Conservation (phyloP, 2,888 invertebrate species). For the Sarcophaga caerulescens region DNA sequence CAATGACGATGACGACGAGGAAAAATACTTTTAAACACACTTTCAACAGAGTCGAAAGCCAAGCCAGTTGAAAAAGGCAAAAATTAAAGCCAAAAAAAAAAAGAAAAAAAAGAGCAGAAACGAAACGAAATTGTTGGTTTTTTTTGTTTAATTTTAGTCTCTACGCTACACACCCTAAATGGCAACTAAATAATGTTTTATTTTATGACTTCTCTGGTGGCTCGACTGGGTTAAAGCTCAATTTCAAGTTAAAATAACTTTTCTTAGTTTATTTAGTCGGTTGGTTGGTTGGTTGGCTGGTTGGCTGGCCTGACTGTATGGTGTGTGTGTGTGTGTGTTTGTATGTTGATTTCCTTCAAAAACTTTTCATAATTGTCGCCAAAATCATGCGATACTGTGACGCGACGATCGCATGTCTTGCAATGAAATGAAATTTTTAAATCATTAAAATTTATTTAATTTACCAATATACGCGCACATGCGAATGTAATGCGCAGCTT, state of each 20-base stretch:
- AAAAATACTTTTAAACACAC: slow-evolving; percentile 6
- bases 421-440: slow-evolving; percentile 51
- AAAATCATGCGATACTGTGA: slow-evolving; percentile 63
- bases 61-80: not conserved
- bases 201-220: slow-evolving; percentile 68
- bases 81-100: slow-evolving; percentile 1
- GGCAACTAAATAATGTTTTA: slow-evolving; percentile 64
- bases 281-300: slow-evolving; percentile 1
- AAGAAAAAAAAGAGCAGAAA: not conserved
- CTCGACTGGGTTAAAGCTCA: slow-evolving; percentile 67
- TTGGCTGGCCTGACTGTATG: slow-evolving; percentile 8
- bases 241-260: slow-evolving; percentile 62
- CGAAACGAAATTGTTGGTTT: too few species aligned
- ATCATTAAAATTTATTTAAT: slow-evolving; percentile 61
- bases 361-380: slow-evolving; percentile 61
- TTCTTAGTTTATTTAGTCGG: slow-evolving; percentile 8
- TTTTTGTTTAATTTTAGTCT: not conserved
- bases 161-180: slow-evolving; percentile 67
- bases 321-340: not conserved
- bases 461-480: slow-evolving; percentile 53
- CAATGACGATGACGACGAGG: not conserved
- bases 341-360: slow-evolving; percentile 44
- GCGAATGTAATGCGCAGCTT: slow-evolving; percentile 40
- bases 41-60: slow-evolving; percentile 1
- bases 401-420: slow-evolving; percentile 57